Conservation (phyloP, 2,797 vertebrate species). For the Sphenopsis melanotis region DNA sequence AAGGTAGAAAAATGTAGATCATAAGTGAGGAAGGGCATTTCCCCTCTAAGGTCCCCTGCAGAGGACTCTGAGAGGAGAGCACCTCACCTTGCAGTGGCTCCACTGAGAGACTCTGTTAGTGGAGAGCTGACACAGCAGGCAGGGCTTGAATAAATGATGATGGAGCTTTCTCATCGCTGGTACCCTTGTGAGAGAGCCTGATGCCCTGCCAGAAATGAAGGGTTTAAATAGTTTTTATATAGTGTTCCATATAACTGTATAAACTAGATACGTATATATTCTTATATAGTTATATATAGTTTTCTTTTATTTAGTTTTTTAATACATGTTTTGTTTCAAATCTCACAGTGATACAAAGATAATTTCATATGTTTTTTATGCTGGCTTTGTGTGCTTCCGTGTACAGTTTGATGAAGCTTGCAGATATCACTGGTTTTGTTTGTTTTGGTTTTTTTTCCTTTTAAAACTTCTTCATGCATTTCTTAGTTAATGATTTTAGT, state of each 20-base stretch:
- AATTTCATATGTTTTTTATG: neutral
- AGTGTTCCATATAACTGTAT: neutral
- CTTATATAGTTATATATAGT: neutral
- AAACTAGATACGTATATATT: neutral
- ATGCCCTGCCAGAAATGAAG: neutral
- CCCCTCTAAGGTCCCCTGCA: neutral
- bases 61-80: neutral
- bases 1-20: neutral
- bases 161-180: neutral
- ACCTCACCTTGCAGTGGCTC: neutral
- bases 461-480: neutral
- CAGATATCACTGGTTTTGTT: neutral
- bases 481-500: neutral
- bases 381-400: neutral
- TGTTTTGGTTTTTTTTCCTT: neutral
- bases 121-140: conserved; percentile 3
- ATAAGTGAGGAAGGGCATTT: neutral
- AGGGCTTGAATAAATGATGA: neutral
- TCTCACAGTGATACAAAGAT: neutral
- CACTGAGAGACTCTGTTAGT: neutral
- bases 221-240: neutral
- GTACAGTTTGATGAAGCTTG: neutral
- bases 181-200: neutral
- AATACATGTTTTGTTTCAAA: conserved; percentile 12
- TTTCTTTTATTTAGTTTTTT: neutral